Percentiles rank a stretch among this genome's conserved stretches.
Conservation (phyloP, 2,888 invertebrate species). For the Pocota personata region DNA sequence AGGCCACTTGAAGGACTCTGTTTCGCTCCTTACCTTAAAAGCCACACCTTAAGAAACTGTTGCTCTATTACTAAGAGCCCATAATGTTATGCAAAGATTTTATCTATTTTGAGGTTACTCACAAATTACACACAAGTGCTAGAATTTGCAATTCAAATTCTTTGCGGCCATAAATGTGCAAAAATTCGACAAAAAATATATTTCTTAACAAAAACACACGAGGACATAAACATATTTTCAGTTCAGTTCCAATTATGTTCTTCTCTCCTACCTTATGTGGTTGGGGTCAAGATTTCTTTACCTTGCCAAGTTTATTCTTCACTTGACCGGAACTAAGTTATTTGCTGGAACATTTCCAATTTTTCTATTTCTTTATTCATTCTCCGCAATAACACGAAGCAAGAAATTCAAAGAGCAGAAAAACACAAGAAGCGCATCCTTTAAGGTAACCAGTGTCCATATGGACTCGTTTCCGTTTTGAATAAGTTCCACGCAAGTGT, state of each 20-base stretch:
- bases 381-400: not conserved
- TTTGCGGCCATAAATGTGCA: not conserved
- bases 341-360: constrained; percentile 50
- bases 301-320: constrained; percentile 65
- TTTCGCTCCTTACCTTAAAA: too few species aligned
- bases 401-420: not conserved
- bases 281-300: constrained; percentile 44
- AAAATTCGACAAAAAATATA: constrained; percentile 5
- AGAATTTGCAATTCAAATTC: constrained; percentile 58
- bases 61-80: too few species aligned
- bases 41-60: too few species aligned
- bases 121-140: constrained; percentile 27
- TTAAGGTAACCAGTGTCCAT: too few species aligned
- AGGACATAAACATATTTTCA: constrained; percentile 44
- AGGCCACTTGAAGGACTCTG: too few species aligned
- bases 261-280: constrained; percentile 29
- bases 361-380: not conserved
- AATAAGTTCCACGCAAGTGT: not conserved
- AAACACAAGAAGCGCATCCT: not conserved
- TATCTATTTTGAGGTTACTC: constrained; percentile 5
- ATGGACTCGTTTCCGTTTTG: not conserved
- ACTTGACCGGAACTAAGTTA: constrained; percentile 66
- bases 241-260: not conserved
- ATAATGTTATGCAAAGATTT: not conserved
- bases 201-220: constrained; percentile 32